Conservation (phyloP, 2,113 vertebrate species). For the Uria lomvia region DNA sequence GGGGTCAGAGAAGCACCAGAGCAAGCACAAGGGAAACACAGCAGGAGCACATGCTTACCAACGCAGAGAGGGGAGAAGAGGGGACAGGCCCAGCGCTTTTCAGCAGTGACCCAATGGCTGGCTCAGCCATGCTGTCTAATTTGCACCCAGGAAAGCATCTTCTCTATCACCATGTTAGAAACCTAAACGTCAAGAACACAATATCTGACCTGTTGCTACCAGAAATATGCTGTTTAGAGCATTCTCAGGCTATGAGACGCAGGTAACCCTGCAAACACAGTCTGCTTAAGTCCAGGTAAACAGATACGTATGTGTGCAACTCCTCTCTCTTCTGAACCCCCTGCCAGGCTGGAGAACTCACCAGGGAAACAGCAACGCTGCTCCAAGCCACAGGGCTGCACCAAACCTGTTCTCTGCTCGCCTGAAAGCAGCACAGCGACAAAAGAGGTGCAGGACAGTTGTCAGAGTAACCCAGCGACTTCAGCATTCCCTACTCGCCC, state of each 20-base stretch:
- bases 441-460: not conserved
- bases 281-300: not conserved
- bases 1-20: not conserved
- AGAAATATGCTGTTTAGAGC: not conserved
- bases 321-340: not conserved
- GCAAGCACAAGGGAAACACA: not conserved
- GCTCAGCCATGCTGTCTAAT: not conserved
- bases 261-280: not conserved
- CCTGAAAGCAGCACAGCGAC: not conserved
- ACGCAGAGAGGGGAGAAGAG: not conserved
- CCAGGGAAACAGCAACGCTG: not conserved
- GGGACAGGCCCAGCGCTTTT: not conserved
- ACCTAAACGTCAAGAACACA: not conserved
- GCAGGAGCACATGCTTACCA: accelerated
- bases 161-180: not conserved
- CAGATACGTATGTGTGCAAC: accelerated
- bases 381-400: not conserved
- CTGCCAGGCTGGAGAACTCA: accelerated
- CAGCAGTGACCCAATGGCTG: accelerated
- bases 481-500: not conserved
- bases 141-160: not conserved
- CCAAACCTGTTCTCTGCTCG: not conserved
- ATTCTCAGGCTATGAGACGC: not conserved
- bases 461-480: not conserved
- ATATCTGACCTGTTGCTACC: accelerated